Percentiles rank a stretch among this genome's conserved stretches.
phyloP scores from a whole-genome alignment of 2,888 invertebrate species.

The Platycheirus rosarum region DNA sequence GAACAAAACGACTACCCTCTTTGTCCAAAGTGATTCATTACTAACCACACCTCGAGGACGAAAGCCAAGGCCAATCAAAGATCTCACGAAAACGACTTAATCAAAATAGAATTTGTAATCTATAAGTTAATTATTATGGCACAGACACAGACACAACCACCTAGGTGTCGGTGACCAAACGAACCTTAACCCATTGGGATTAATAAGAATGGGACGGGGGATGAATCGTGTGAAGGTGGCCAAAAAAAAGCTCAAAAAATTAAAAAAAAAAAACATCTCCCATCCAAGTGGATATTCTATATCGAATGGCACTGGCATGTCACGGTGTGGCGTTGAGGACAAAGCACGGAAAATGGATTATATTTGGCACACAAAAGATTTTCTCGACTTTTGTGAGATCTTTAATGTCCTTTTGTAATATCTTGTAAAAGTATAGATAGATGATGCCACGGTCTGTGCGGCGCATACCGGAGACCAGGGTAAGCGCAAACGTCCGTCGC shows the following conservation, averaged over 20 bases:
- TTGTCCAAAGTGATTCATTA: conserved; percentile 52
- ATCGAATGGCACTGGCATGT: conserved; percentile 8
- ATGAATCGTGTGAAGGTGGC: conserved; percentile 2
- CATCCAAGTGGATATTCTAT: conserved; percentile 8
- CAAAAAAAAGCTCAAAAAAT: not conserved
- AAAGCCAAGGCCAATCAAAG: conserved; percentile 42
- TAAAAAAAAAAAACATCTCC: not conserved
- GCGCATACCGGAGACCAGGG: no score
- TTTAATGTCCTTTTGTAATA: conserved; percentile 19
- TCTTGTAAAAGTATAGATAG: not conserved
- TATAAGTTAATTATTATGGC: conserved; percentile 61
- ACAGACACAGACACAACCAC: not conserved
- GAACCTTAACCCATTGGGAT: conserved; percentile 43
- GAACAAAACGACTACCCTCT: conserved; percentile 42
- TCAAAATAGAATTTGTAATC: conserved; percentile 70
- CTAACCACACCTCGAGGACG: conserved; percentile 37
- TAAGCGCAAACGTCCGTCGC: no score
- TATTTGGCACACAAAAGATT: conserved; percentile 62
- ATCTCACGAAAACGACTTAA: conserved; percentile 64
- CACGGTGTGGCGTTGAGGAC: conserved; percentile 15
- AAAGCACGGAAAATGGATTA: conserved; percentile 58
- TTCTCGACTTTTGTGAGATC: conserved; percentile 24
- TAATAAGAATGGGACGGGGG: not conserved
- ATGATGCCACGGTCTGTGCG: no score
- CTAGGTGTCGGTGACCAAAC: not conserved